These are phyloP conservation scores for Onthophagus sagittarius DNA, from an alignment of 2,888 invertebrate genomes.

Conservation along the genomic window DNA sequence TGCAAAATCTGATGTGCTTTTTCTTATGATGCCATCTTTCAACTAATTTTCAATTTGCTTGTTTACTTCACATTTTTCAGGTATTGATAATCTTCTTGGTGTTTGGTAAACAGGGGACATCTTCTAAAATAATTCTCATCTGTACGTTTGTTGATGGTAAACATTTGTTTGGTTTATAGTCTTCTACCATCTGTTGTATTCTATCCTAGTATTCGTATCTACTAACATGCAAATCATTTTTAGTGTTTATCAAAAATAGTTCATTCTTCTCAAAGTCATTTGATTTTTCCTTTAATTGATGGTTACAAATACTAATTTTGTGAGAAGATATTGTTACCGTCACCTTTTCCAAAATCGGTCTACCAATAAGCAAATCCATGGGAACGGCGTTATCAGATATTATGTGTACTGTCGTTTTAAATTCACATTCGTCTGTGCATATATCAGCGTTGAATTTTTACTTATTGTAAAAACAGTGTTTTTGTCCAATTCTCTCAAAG, in stretches of 20 bases:
- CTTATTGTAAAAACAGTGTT: constrained; percentile 16
- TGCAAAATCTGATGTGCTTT: constrained; percentile 39
- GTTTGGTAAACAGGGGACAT: constrained; percentile 28
- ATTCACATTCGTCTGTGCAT: neutral
- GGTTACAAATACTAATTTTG: neutral
- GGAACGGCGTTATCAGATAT: constrained; percentile 17
- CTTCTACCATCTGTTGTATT: constrained; percentile 23
- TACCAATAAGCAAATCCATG: constrained; percentile 17
- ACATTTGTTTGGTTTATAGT: constrained; percentile 30
- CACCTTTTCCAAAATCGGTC: constrained; percentile 10
- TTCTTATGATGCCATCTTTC: constrained; percentile 34
- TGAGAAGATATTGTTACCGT: neutral
- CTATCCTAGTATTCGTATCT: constrained; percentile 8
- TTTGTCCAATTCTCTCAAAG: constrained; percentile 15
- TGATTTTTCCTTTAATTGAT: neutral
- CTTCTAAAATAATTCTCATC: constrained; percentile 35
- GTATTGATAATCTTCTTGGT: neutral
- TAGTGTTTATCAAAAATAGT: neutral
- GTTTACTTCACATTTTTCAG: too few species aligned
- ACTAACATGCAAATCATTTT: constrained; percentile 5
- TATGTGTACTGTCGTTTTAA: constrained; percentile 13
- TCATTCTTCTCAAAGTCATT: neutral
- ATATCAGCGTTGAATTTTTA: constrained; percentile 1
- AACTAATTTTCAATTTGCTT: constrained; percentile 39
- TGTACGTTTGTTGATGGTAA: constrained; percentile 29